These are phyloP conservation scores for Heterochromis multidens DNA, from an alignment of 2,113 vertebrate species.

Conservation along the genomic window DNA sequence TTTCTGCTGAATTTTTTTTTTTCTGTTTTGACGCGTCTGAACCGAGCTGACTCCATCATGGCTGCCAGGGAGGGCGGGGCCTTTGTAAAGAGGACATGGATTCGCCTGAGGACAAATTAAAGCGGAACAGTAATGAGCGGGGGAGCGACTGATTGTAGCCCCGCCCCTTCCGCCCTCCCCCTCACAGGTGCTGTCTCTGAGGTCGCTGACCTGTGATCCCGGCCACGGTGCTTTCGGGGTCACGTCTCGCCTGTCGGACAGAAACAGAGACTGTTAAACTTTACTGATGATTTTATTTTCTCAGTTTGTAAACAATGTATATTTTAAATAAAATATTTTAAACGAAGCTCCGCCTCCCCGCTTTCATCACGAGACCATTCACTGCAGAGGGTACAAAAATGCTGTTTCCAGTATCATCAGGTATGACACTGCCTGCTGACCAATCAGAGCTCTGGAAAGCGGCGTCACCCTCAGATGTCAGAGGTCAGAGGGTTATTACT, in stretches of 20 bases:
- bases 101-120: background rate
- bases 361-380: background rate
- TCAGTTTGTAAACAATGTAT: conserved; percentile 89
- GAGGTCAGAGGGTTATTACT: too few species aligned
- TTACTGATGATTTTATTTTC: conserved; percentile 83
- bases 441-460: too few species aligned
- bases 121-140: background rate
- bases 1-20: background rate
- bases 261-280: conserved; percentile 84
- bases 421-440: too few species aligned
- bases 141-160: background rate
- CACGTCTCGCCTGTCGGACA: background rate
- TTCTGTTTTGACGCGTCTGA: background rate
- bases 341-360: conserved; percentile 13
- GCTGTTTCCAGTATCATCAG: too few species aligned
- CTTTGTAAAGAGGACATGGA: background rate
- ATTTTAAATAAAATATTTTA: conserved; percentile 99
- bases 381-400: background rate
- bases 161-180: background rate
- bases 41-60: background rate
- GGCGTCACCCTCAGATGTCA: too few species aligned
- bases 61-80: background rate
- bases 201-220: conserved; percentile 25
- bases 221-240: background rate
- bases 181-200: conserved; percentile 1